Percentiles rank a stretch among this genome's conserved stretches.
These are phyloP conservation scores for Dermochelys coriacea DNA, from an alignment of 2,797 vertebrate genomes.

Conservation along the genomic window DNA sequence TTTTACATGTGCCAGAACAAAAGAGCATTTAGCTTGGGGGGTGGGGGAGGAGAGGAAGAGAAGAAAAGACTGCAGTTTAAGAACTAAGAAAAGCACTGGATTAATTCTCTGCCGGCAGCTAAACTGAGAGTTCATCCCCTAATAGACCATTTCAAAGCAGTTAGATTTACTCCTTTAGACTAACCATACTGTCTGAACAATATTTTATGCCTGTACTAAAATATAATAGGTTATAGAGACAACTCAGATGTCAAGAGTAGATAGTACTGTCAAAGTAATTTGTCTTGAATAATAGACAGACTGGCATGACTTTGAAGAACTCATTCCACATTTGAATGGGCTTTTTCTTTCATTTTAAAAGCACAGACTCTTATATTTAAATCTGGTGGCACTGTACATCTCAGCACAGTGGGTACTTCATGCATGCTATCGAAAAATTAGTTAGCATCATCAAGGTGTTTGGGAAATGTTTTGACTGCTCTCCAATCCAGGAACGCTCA, in stretches of 20 bases:
- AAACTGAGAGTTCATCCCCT: slow-evolving; percentile 75
- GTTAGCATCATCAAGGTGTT: accelerated
- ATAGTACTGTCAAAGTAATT: slow-evolving; percentile 80
- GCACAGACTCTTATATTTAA: slow-evolving; percentile 34
- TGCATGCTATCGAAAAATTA: slow-evolving; percentile 5
- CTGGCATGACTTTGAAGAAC: slow-evolving; percentile 73
- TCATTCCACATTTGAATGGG: slow-evolving; percentile 56
- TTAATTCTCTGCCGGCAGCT: slow-evolving; percentile 74
- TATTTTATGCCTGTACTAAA: slow-evolving; percentile 78
- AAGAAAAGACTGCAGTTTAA: slow-evolving; percentile 57
- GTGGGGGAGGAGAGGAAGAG: neutral
- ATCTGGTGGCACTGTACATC: neutral
- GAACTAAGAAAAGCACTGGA: slow-evolving; percentile 68
- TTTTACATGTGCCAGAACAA: slow-evolving; percentile 61
- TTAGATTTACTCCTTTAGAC: slow-evolving; percentile 77
- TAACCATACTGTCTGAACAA: slow-evolving; percentile 77
- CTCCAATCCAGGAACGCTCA: neutral
- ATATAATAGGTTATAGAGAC: slow-evolving; percentile 76
- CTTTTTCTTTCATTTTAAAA: slow-evolving; percentile 62
- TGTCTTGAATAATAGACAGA: slow-evolving; percentile 74
- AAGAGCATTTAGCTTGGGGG: slow-evolving; percentile 1
- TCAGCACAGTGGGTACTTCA: neutral
- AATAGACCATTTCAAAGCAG: slow-evolving; percentile 79
- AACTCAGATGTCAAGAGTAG: slow-evolving; percentile 77
- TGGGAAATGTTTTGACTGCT: neutral